phyloP scores from a whole-genome alignment of 2,888 invertebrate species.

The Smittia aterrima region DNA sequence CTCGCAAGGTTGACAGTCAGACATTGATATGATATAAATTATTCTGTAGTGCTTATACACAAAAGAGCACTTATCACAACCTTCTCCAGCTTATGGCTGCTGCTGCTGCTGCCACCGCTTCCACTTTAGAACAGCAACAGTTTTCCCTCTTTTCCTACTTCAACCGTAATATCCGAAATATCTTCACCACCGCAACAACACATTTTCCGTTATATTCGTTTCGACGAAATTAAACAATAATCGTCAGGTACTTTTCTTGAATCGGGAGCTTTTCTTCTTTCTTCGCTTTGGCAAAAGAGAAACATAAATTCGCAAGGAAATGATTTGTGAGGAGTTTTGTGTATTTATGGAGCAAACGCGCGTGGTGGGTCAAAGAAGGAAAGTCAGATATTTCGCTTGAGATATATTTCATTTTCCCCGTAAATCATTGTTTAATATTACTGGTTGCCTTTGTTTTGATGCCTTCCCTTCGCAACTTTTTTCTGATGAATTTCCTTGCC shows the following conservation, averaged over 20 bases:
- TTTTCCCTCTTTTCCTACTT: background rate
- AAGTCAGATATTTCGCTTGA: conserved; percentile 9
- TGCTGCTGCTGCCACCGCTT: no score
- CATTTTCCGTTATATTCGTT: background rate
- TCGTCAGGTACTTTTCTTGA: conserved; percentile 5
- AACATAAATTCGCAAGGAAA: conserved; percentile 24
- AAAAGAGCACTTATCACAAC: conserved; percentile 14
- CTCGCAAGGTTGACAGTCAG: conserved; percentile 36
- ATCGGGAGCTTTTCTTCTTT: no score
- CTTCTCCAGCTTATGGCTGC: background rate
- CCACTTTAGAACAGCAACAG: no score
- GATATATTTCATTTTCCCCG: background rate
- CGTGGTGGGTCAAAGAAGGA: background rate
- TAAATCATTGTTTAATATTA: conserved; percentile 18
- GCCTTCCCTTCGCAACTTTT: background rate
- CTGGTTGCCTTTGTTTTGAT: background rate
- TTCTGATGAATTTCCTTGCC: background rate
- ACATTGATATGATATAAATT: conserved; percentile 42
- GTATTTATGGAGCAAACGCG: conserved; percentile 9
- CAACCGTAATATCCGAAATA: background rate
- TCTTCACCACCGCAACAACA: background rate
- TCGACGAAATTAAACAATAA: conserved; percentile 17
- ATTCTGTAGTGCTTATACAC: conserved; percentile 33
- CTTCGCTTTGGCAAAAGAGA: background rate
- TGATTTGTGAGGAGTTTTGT: conserved; percentile 17